A percentile compares a stretch with the other conserved stretches of the same genome.
These are phyloP conservation scores for Melanocharis versteri DNA, from an alignment of 2,113 vertebrate genomes.

Conservation along the genomic window DNA sequence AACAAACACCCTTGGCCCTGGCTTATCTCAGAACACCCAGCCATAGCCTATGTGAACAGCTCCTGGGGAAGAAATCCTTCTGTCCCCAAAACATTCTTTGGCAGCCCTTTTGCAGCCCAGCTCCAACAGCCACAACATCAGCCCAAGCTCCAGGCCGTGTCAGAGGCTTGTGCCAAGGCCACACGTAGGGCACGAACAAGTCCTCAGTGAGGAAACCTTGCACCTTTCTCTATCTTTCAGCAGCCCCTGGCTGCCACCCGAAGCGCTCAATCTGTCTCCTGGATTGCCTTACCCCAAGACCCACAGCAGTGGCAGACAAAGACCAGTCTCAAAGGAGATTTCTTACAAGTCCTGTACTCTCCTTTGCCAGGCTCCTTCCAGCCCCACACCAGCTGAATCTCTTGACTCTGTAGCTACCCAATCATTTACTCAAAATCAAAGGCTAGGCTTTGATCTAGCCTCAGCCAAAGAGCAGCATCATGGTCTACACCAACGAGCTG, in stretches of 20 bases:
- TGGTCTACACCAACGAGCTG: not conserved
- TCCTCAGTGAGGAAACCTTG: not conserved
- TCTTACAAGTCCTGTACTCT: not conserved
- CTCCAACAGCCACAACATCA: not conserved
- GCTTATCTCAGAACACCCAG: not conserved
- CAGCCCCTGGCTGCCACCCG: not conserved
- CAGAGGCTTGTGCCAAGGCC: not conserved
- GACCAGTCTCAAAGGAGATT: not conserved
- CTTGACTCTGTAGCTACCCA: not conserved
- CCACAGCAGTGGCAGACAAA: not conserved
- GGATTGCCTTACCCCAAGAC: no score
- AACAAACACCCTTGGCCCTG: not conserved
- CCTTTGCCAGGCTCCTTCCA: not conserved
- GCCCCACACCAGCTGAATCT: not conserved
- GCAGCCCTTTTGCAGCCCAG: not conserved
- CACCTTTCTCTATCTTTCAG: not conserved
- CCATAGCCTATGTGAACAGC: not conserved
- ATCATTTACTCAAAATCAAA: not conserved
- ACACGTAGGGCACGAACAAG: not conserved
- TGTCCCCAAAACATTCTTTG: not conserved
- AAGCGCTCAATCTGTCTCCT: not conserved
- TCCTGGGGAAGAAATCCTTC: not conserved
- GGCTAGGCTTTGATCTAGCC: not conserved
- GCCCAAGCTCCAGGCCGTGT: not conserved
- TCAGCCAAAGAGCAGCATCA: not conserved